Base-by-base conservation (phyloP, 2,113 vertebrate genomes). In the Copsychus sechellarum region DNA sequence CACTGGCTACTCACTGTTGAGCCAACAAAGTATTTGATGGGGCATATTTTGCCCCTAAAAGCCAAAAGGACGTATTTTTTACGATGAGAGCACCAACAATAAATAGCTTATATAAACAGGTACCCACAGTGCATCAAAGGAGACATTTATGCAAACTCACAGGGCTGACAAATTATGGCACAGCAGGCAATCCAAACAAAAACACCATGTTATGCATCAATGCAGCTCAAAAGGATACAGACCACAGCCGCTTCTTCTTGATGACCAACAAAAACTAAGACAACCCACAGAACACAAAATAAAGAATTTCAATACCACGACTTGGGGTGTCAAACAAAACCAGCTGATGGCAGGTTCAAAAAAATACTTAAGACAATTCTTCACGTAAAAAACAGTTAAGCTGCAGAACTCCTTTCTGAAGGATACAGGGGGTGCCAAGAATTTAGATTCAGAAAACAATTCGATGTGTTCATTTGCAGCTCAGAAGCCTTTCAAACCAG, bases 91-190 rank as follows among this genome's bases (percentile, higher is more conserved):
- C 23, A 62, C 62, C 66, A 80, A 91, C 74, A 85, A 79, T 43
- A 92, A 95, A 70, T 38, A 87, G 74, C 78, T 95, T 76, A 69
- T 58, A 90, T 61, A 94, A 94, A 89, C 40, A 95, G 8, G 47
- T 36, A 87, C 87, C 92, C 66, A 85, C 3, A 0, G 42, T 58
- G 60, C 81, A 73, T 91, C 88, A 93, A 93, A 96, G 81, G 26
- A 85, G 64, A 80, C 47, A 40, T 60, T 91, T 82, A 92, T 66
- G 74, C 87, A 92, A 73, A 90, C 81, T 92, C 81, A 77, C 74
- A 62, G 58, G 42, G 74, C 51, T 88, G 87, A 95, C 74, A 93
- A 88, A 91, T 77, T 67, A 54, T 12, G 3, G 2, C 79, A 96
- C 67, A 88, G 74, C 74, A 93, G 74, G 74, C 58, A 89, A 82